Conservation (phyloP, 2,113 vertebrate species). For the human (Homo sapiens) region GRCh38 chr16:12078501-12079000, state of each 20-base stretch:
- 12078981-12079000: rapidly evolving
- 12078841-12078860: constrained; percentile 82
- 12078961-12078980: rapidly evolving
- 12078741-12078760: too few species aligned
- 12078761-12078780: neutral
- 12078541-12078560: too few species aligned
- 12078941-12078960: neutral
- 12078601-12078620: rapidly evolving
- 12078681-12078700: neutral
- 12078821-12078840: constrained; percentile 87
- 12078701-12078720: too few species aligned
- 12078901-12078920: constrained; percentile 97
- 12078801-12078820: constrained; percentile 48
- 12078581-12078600: neutral
- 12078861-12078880: constrained; percentile 82
- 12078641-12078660: neutral
- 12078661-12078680: neutral
- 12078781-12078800: neutral
- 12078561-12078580: neutral
- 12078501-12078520: rapidly evolving
- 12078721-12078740: neutral
- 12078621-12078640: neutral
- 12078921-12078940: constrained; percentile 59
- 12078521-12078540: neutral
- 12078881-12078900: constrained; percentile 88